Evolutionary conservation across 37 sponge, comb jelly and placozoan genomes (phyloP).

Genomic region (Crambe crambe): DNA sequence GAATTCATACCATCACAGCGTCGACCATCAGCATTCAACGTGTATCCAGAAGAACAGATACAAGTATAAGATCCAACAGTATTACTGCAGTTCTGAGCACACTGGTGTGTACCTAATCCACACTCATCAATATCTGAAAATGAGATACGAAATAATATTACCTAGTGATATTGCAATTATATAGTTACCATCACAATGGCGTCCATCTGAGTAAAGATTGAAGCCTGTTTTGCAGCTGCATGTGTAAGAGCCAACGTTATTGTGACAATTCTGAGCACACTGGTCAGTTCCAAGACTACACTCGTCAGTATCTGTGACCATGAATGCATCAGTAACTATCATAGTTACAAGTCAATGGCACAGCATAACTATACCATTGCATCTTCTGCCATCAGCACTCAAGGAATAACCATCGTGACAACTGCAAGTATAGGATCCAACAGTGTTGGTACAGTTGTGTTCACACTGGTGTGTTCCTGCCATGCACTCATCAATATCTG

Average conservation of each 20-base stretch:
- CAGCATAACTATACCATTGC: background rate
- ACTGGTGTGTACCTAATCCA: no score
- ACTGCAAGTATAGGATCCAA: background rate
- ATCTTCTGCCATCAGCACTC: background rate
- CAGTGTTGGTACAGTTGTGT: background rate
- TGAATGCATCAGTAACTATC: background rate
- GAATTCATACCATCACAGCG: no score
- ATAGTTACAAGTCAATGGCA: background rate
- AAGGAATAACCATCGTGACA: background rate
- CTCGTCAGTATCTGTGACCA: constrained; percentile 22
- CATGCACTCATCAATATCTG: background rate
- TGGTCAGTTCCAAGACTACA: background rate
- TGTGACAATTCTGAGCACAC: constrained; percentile 31
- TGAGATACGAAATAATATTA: no score
- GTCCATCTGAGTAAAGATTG: constrained; percentile 8
- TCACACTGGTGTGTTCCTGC: background rate
- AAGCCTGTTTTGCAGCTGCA: constrained; percentile 50
- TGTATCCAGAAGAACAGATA: no score
- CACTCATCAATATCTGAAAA: no score
- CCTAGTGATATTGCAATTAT: no score
- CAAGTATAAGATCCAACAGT: no score
- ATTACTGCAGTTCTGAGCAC: no score
- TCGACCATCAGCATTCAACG: no score
- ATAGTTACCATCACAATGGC: constrained; percentile 19
- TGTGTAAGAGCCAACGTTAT: constrained; percentile 39